Evolutionary conservation across 2,888 invertebrate genomes (phyloP), one percentile per base, ranked within the genome.

Genomic region (Polylopha cassiicola): DNA sequence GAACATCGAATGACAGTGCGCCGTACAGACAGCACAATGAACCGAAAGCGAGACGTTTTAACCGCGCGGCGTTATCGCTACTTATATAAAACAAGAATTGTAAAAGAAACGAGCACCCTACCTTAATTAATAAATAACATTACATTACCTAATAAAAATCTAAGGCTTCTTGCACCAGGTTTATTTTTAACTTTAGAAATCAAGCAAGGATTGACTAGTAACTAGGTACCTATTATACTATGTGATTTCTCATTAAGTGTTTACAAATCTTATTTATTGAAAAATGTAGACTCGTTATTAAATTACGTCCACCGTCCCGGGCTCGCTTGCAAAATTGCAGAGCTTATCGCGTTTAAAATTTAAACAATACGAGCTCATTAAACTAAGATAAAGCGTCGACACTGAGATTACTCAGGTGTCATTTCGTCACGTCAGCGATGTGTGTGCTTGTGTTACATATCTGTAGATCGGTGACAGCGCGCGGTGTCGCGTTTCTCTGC

Each of bases 11-110:
- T n/a, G n/a, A n/a, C n/a, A n/a, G 28, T 24, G 29, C 28, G 65
- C 64, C 56, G 45, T 48, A 47, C 47, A 46, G 53, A 43, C 48
- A 52, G 54, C 65, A 73, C 70, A 71, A 72, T 65, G 58, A 56
- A 42, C 56, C 42, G 61, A 73, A 68, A 72, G 63, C 61, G 59
- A 61, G 51, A 48, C 50, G 21, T 15, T 41, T 30, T 23, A 24
- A 41, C 30, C 36, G 34, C 36, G 30, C 30, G 30, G 24, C 15
- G 29, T 39, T 30, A 16, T 30, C 24, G 2, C 20, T 18, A 34
- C 41, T 36, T 36, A 41, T 30, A 23, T 6, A 14, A n/a, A 14
- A 32, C 32, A 39, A 21, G 26, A 21, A 36, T 24, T 24, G 30
- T 41, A 41, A 41, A 36, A 34, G 36, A 41, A 39, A 36, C 29